A percentile compares a stretch with the other conserved stretches of the same genome.
Evolutionary conservation across 2,797 vertebrate genomes (phyloP).

Genomic region (Benthosema pterotum): DNA sequence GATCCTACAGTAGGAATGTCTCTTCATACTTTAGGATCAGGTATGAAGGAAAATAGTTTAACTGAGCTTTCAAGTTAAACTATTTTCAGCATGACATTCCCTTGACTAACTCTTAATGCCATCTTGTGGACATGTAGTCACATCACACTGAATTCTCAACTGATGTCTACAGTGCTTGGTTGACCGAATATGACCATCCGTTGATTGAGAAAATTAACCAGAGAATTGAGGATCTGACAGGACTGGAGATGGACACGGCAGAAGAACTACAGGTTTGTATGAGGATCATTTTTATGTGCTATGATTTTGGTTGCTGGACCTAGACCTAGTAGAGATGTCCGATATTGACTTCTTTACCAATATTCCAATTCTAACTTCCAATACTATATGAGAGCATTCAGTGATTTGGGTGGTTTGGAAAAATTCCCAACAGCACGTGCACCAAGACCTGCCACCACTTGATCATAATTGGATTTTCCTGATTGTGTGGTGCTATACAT

Average conservation of each 20-base stretch:
- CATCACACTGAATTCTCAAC: slow-evolving; percentile 2
- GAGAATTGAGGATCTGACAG: slow-evolving; percentile 93
- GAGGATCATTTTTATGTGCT: background rate
- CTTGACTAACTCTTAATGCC: slow-evolving; percentile 22
- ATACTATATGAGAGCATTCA: too few species aligned
- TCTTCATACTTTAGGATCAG: too few species aligned
- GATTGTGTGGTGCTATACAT: too few species aligned
- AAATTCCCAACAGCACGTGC: too few species aligned
- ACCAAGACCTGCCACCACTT: too few species aligned
- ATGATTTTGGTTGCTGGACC: background rate
- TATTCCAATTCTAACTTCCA: too few species aligned
- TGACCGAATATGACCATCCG: slow-evolving; percentile 90
- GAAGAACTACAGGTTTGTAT: slow-evolving; percentile 92
- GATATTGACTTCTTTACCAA: too few species aligned
- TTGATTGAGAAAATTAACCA: slow-evolving; percentile 90
- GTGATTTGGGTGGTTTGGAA: too few species aligned
- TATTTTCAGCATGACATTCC: slow-evolving; percentile 36
- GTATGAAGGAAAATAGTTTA: too few species aligned
- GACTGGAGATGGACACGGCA: slow-evolving; percentile 94
- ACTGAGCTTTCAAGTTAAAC: slow-evolving; percentile 24
- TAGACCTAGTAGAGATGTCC: too few species aligned
- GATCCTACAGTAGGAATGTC: background rate
- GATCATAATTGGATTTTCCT: too few species aligned
- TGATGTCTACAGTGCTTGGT: slow-evolving; percentile 86
- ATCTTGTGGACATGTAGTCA: slow-evolving; percentile 50